phyloP scores from a whole-genome alignment of 2,113 vertebrate species.

The Hylia prasina region DNA sequence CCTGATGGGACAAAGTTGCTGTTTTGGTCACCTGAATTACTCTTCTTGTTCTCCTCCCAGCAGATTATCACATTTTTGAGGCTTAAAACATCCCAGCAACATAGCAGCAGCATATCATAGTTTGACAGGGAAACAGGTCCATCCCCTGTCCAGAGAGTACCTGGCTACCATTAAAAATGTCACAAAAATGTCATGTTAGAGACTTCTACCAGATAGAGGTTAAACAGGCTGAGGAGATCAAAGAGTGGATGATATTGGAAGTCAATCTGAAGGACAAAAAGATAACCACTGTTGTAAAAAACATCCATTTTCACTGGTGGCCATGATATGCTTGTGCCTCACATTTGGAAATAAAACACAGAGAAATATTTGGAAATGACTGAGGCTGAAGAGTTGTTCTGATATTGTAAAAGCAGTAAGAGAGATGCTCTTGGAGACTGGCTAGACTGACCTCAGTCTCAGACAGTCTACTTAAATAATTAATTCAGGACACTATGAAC shows the following conservation, averaged over 20 bases:
- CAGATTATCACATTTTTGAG: not conserved
- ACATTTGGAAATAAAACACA: not conserved
- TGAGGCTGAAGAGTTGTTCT: not conserved
- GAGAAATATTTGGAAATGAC: not conserved
- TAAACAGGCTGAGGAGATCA: not conserved
- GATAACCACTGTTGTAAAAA: not conserved
- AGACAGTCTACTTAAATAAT: constrained; percentile 53
- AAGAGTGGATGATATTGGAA: not conserved
- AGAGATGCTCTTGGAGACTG: not conserved
- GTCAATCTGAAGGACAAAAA: not conserved
- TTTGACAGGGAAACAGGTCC: not conserved
- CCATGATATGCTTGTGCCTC: not conserved
- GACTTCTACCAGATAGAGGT: not conserved
- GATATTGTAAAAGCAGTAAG: not conserved
- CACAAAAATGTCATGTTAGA: not conserved
- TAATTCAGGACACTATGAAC: constrained; percentile 26
- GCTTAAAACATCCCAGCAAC: not conserved
- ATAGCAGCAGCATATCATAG: not conserved
- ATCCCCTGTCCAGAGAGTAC: not conserved
- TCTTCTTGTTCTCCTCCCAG: not conserved
- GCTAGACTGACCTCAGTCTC: constrained; percentile 41
- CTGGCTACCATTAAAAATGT: not conserved
- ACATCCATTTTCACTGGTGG: not conserved
- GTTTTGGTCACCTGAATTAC: not conserved
- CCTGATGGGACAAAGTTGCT: not conserved